Percentiles rank a stretch among this genome's conserved stretches.
Evolutionary conservation across 2,113 vertebrate species (phyloP).

Genomic region (Nettapus auritus): DNA sequence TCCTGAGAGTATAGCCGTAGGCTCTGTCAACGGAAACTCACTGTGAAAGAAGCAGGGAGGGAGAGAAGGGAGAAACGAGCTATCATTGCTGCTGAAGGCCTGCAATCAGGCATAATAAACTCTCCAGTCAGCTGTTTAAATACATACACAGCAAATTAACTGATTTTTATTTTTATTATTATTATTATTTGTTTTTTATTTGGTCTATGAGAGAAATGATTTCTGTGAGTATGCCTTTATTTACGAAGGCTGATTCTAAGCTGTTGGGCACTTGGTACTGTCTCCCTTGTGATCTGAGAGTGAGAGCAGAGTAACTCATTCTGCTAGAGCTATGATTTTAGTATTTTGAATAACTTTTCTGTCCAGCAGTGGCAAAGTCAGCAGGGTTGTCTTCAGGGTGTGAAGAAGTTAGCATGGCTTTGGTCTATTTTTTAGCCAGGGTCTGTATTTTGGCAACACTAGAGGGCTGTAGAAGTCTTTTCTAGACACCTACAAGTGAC

Average conservation of each 20-base stretch:
- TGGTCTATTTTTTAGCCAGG: conserved; percentile 1
- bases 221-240: conserved; percentile 42
- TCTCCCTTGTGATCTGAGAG: not conserved
- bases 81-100: conserved; percentile 30
- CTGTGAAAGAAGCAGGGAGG: conserved; percentile 18
- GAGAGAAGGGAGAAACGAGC: conserved; percentile 20
- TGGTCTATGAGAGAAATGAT: conserved; percentile 40
- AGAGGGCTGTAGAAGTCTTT: conserved; percentile 78
- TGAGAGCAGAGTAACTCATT: not conserved
- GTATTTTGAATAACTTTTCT: not conserved
- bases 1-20: conserved; percentile 69
- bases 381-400: not conserved
- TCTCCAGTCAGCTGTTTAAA: conserved; percentile 68
- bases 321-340: not conserved
- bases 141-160: conserved; percentile 60
- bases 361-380: not conserved
- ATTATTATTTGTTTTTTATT: not conserved
- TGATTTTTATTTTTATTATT: not conserved
- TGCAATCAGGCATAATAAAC: conserved; percentile 61
- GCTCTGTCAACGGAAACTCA: conserved; percentile 62
- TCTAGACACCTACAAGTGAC: conserved; percentile 12
- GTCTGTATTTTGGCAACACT: conserved; percentile 71
- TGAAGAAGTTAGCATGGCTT: not conserved
- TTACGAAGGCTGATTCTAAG: conserved; percentile 32
- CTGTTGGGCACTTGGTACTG: not conserved